phyloP scores from a whole-genome alignment of 2,888 invertebrate genomes.

The Oxytorus armatus region DNA sequence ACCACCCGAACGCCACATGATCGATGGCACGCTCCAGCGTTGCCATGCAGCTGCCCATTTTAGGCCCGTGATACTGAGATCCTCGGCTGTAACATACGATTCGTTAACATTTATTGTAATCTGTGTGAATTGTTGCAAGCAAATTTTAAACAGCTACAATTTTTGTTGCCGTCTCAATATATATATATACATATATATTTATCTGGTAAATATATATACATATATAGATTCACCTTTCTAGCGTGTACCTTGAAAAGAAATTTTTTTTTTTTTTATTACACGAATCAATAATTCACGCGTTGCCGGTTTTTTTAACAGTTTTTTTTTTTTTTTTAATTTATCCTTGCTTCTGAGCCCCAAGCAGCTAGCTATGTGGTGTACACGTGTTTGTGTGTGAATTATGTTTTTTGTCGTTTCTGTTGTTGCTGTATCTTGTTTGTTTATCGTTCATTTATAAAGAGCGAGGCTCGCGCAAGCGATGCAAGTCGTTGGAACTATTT shows the following conservation, averaged over 20 bases:
- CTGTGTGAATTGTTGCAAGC: constrained; percentile 56
- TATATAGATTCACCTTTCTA: constrained; percentile 1
- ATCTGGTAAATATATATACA: neutral
- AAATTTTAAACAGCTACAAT: constrained; percentile 45
- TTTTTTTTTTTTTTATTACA: neutral
- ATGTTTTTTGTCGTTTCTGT: too few species aligned
- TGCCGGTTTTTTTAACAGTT: neutral
- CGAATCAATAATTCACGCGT: constrained; percentile 61
- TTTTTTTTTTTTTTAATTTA: constrained; percentile 32
- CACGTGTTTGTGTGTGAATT: constrained; percentile 24
- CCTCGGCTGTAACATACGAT: constrained; percentile 86
- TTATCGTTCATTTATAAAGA: neutral
- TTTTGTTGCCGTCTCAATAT: neutral
- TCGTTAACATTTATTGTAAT: constrained; percentile 78
- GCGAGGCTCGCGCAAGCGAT: constrained; percentile 1
- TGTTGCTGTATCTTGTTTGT: neutral
- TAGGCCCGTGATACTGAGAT: constrained; percentile 91
- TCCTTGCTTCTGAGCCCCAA: constrained; percentile 82
- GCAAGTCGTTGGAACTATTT: neutral
- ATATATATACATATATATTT: constrained; percentile 14
- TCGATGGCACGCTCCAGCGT: constrained; percentile 83
- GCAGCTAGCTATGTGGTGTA: constrained; percentile 83
- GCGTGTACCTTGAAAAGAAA: constrained; percentile 10
- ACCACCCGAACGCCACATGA: constrained; percentile 83
- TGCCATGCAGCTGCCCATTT: constrained; percentile 89